Evolutionary conservation across 2,797 vertebrate species (phyloP), one percentile per base, ranked within the genome.

Genomic region (Mastacembelus armatus): DNA sequence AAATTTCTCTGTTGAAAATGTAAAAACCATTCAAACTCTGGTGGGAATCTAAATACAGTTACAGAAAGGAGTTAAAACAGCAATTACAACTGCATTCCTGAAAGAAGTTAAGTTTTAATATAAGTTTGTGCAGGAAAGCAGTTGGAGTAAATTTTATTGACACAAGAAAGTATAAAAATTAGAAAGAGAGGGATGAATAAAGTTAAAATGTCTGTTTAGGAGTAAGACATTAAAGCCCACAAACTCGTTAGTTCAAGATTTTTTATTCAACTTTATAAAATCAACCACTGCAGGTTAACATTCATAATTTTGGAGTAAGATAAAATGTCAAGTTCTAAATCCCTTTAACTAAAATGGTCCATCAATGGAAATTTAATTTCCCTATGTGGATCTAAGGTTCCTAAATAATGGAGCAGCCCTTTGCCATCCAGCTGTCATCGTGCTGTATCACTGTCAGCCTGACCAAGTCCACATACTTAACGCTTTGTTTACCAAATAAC

Each of bases 401-500:
- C 45, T 64, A 16, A 71, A 74, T 69, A 74, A 74, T 38, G 6
- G 18, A 58, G 56, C 68, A 29, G 42, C 45, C 7, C 40, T 54
- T 29, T 42, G 26, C 16, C 35, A 44, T 44, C 6, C 21, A 33
- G 54, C 18, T 39, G 57, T 65, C 49, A 57, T 30, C 19, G 12
- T 26, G 51, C 47, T 32, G 43, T 42, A 56, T 74, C 32, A 36
- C 57, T 64, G 51, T 42, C 58, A 61, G 12, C 4, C 15, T 5
- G n/a, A 18, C 44, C 51, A 11, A 10, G 54, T 70, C 59, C 42
- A 66, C 64, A 80, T 50, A 79, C 74, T 66, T n/a, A 40, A 44
- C 49, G 51, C 62, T 77, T 60, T 83, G 71, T 82, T 80, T 50
- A 75, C 42, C 59, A 70, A 74, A 80, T 61, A 49, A 59, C 10